phyloP scores from a whole-genome alignment of 2,888 invertebrate genomes.

The Habroteleia sp. region DNA sequence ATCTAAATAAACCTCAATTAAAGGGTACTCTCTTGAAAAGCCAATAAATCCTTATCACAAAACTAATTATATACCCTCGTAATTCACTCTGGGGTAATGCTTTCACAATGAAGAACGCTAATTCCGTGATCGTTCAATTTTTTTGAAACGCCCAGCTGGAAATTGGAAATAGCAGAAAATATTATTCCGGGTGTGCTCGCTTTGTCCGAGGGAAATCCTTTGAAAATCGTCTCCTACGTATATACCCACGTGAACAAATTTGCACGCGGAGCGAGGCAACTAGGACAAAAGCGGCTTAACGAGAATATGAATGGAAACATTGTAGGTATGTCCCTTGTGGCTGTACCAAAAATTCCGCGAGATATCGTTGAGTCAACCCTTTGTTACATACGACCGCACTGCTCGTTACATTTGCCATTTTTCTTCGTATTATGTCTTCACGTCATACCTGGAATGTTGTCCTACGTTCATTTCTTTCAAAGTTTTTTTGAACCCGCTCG shows the following conservation, averaged over 20 bases:
- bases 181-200: conserved; percentile 12
- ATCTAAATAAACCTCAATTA: neutral
- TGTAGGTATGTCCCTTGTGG: conserved; percentile 44
- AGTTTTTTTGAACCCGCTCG: too few relatives aligned
- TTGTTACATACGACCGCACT: conserved; percentile 21
- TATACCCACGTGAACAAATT: neutral
- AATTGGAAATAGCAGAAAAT: conserved; percentile 34
- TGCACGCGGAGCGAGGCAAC: conserved; percentile 16
- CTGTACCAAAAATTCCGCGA: conserved; percentile 46
- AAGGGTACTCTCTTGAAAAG: conserved; percentile 3
- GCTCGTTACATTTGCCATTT: conserved; percentile 32
- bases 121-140: conserved; percentile 15
- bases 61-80: neutral
- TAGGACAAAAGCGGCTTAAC: conserved; percentile 48
- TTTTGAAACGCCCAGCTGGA: neutral
- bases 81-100: conserved; percentile 1
- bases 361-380: conserved; percentile 32
- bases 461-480: conserved; percentile 7
- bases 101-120: conserved; percentile 5
- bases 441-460: conserved; percentile 10
- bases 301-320: conserved; percentile 55
- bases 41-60: conserved; percentile 1
- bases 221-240: conserved; percentile 19
- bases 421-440: conserved; percentile 4
- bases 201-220: conserved; percentile 39